phyloP scores from a whole-genome alignment of 2,113 vertebrate species.

The Entelurus aequoreus region DNA sequence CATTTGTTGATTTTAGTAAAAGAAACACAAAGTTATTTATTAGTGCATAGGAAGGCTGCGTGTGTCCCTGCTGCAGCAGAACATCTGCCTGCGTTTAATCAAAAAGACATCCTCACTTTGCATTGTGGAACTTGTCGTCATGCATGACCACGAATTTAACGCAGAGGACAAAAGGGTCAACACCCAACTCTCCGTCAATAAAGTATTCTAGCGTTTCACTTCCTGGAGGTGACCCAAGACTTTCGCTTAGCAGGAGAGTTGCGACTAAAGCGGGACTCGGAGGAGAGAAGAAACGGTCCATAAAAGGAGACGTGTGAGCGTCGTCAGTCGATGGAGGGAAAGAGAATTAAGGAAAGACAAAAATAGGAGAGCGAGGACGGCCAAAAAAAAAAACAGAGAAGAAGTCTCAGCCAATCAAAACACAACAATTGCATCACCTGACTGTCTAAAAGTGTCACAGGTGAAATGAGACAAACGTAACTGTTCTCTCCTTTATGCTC shows the following conservation, averaged over 20 bases:
- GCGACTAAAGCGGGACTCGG: no score
- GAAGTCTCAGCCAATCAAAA: slow-evolving; percentile 31
- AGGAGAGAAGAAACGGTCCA: background rate
- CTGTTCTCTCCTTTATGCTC: no score
- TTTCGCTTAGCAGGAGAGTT: no score
- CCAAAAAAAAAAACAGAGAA: slow-evolving; percentile 19
- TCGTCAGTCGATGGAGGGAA: slow-evolving; percentile 2
- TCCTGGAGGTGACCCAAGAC: background rate
- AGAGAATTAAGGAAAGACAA: slow-evolving; percentile 17
- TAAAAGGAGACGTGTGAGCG: background rate
- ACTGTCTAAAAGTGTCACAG: background rate
- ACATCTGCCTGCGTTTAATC: background rate
- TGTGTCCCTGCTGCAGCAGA: background rate
- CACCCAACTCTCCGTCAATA: background rate
- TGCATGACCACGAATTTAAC: background rate
- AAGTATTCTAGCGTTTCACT: background rate
- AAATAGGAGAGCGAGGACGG: slow-evolving; percentile 26
- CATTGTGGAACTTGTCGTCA: background rate
- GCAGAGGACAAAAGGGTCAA: background rate
- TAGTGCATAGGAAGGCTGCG: no score
- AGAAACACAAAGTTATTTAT: no score
- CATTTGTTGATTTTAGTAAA: no score
- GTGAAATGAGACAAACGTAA: no score
- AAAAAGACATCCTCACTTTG: background rate
- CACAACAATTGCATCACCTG: slow-evolving; percentile 29